A percentile compares a stretch with the other conserved stretches of the same genome.
These are phyloP conservation scores for Nebria salina DNA, from an alignment of 2,888 invertebrate species.

Conservation along the genomic window DNA sequence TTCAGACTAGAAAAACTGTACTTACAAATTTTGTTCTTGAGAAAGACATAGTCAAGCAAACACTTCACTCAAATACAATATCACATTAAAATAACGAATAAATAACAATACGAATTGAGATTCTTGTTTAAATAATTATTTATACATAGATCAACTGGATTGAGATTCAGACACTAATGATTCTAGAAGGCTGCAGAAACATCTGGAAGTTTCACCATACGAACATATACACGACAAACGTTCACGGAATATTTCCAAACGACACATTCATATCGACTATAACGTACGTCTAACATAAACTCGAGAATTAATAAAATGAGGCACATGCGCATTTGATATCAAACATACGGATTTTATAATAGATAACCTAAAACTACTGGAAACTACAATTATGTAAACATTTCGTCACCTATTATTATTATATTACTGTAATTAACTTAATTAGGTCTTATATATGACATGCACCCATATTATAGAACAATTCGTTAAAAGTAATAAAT, in stretches of 20 bases:
- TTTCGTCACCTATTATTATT: background rate
- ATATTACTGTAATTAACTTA: background rate
- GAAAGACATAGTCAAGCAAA: slow-evolving; percentile 51
- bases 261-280: background rate
- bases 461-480: too few relatives aligned
- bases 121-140: slow-evolving; percentile 30
- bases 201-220: slow-evolving; percentile 28
- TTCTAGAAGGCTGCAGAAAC: slow-evolving; percentile 45
- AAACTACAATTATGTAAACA: background rate
- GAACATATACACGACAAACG: slow-evolving; percentile 20
- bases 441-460: too few relatives aligned
- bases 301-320: background rate
- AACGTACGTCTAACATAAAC: slow-evolving; percentile 14
- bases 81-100: slow-evolving; percentile 38
- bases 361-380: slow-evolving; percentile 9
- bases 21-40: slow-evolving; percentile 53
- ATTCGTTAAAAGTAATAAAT: background rate
- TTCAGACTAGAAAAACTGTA: slow-evolving; percentile 34
- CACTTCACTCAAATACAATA: slow-evolving; percentile 14
- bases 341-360: slow-evolving; percentile 18
- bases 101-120: slow-evolving; percentile 22
- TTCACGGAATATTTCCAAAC: background rate
- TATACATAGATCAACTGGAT: slow-evolving; percentile 36
- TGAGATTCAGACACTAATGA: slow-evolving; percentile 23
- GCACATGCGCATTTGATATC: slow-evolving; percentile 18